phyloP scores from a whole-genome alignment of 2,113 vertebrate genomes.

The Serilophus lunatus region DNA sequence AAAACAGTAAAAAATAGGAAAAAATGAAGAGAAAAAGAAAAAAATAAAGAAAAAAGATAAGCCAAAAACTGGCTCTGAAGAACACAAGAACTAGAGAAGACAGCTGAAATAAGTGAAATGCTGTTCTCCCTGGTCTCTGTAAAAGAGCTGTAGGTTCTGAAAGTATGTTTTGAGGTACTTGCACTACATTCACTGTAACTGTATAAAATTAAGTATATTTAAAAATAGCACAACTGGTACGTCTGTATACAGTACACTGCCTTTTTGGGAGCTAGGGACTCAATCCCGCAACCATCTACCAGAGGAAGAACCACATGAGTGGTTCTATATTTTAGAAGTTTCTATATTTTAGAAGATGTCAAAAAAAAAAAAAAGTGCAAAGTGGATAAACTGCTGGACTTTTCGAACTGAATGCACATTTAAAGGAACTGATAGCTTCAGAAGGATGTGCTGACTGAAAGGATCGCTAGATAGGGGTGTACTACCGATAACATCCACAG shows the following conservation, averaged over 20 bases:
- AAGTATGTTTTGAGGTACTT: neutral
- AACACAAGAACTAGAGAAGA: neutral
- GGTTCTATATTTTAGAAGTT: neutral
- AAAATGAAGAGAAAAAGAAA: accelerated
- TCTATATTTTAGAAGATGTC: neutral
- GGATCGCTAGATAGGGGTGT: no score
- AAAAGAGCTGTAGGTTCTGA: neutral
- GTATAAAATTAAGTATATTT: neutral
- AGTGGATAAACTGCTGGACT: no score
- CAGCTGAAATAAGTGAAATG: neutral
- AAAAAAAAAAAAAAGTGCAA: no score
- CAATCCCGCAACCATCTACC: neutral
- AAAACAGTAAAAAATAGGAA: accelerated
- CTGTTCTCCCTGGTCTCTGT: neutral
- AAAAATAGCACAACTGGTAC: neutral
- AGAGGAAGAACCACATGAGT: neutral
- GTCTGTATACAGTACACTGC: neutral
- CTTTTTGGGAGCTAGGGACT: neutral
- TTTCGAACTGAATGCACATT: neutral
- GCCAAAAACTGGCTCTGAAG: neutral
- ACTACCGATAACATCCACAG: neutral
- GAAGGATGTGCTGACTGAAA: neutral
- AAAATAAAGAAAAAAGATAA: no score
- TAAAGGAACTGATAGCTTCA: neutral
- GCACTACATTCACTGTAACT: neutral